Evolutionary conservation across 53 echinoderm and acorn worm species (phyloP), one percentile per base, ranked within the genome.

Genomic region (Actinopyga echinites): DNA sequence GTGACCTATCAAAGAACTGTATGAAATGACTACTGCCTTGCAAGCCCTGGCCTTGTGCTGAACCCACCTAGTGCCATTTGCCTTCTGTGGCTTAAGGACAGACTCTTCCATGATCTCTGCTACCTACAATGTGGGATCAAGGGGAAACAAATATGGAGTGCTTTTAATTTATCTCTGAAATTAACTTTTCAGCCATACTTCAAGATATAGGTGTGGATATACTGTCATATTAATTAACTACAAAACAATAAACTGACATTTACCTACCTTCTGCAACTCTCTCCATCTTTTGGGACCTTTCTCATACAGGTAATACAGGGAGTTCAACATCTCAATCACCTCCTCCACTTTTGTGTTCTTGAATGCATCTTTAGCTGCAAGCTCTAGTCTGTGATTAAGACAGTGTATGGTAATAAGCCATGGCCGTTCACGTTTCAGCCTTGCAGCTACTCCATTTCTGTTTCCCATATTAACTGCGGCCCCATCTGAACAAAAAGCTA

Each of bases 101-200:
- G 40, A n/a, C 86, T 85, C 86, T 26, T 79, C 79, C 75, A 85
- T 26, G 78, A 78, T 59, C 6, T 37, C 86, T 5, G 62, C 86
- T 31, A 61, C 9, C 71, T 69, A 34, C 23, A 8, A 49, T 49
- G 49, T 15, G 49, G 2, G 49, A 49, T 15, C 49, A 49, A 49
- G 1, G n/a, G n/a, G n/a, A n/a, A n/a, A n/a, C n/a, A n/a, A n/a
- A n/a, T n/a, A n/a, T n/a, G n/a, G n/a, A n/a, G n/a, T n/a, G n/a
- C n/a, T n/a, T n/a, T n/a, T n/a, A n/a, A n/a, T n/a, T n/a, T n/a
- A n/a, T n/a, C n/a, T n/a, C n/a, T n/a, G n/a, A n/a, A n/a, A n/a
- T n/a, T n/a, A n/a, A n/a, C n/a, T n/a, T n/a, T n/a, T n/a, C n/a
- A n/a, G n/a, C n/a, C n/a, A n/a, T n/a, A n/a, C n/a, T n/a, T n/a